Base-by-base conservation (phyloP, 2,888 invertebrate species). In the Ptychoptera contaminata region DNA sequence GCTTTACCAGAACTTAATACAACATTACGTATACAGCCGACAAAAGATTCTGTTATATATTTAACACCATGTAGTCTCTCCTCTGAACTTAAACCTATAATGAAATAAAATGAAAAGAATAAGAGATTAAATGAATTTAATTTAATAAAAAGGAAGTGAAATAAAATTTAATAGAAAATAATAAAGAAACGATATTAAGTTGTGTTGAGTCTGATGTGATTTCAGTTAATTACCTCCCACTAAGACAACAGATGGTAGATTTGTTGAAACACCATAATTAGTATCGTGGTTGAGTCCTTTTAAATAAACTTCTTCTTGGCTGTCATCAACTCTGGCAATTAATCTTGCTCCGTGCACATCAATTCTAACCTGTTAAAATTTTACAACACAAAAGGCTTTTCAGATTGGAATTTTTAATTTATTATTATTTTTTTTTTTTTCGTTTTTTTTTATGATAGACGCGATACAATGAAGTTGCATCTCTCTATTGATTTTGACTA, bases 41-140 rank as follows among this genome's bases (percentile, higher is more conserved):
- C 87, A 61, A 91, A 91, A 8, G 88, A 88, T 67, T 88, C 88
- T 54, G 90, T 90, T 48, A 90, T 87, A 61, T 90, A 91, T 67
- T 88, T 88, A 1, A 90, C 86, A 45, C 88, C 88, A 59, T 90
- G 84, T 23, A 87, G 71, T 60, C 82, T 79, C 62, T 90, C 88
- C 65, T 87, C 87, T 1, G 87, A 86, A 56, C 88, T 88, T 50
- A 90, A 68, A 56, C 86, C 85, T 83, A 57, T 36, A 58, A 55
- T 35, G 37, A 39, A 29, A 30, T 30, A n/a, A 31, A 16, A 41
- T 29, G 29, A 14, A 30, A 16, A 42, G 44, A 44, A 14, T 35
- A 41, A 45, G 30, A 44, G 9, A 31, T 16, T 16, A 29, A 10
- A 37, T 47, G 37, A 30, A 44, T 37, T 12, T n/a, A n/a, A 45